Base-by-base conservation (phyloP, 2,888 invertebrate species). In the Drosophila nigritarsus region DNA sequence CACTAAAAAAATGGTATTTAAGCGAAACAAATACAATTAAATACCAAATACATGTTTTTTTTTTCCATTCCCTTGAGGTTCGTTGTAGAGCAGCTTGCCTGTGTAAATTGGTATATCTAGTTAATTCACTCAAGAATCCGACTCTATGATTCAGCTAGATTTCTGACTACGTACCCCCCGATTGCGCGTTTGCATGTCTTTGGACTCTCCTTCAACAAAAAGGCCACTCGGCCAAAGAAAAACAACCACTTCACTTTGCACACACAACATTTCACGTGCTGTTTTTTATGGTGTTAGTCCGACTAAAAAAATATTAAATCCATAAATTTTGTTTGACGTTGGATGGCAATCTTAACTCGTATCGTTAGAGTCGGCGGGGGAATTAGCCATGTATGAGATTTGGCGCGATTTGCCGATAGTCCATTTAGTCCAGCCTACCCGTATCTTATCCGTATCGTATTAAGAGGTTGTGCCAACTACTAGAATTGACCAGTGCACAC, bases 401-500 rank as follows among this genome's bases (percentile, higher is more conserved):
- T 71, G 58, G 30, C 24, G 29, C 61, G 71, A 67, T 78, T 80
- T 38, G 50, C 20, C n/a, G 54, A 32, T 54, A 50, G 70, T 54
- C 15, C 24, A 15, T 8, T 70, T 66, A 60, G 49, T 30, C 50
- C 62, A 70, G 15, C 34, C 53, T 4, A 45, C 2, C 15, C 78
- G 40, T 63, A 78, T 79, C 90, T 90, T 81, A 87, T 87, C 90
- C 81, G 53, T 67, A 63, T 53, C 61, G 51, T 30, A 69, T 67
- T 68, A 75, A 34, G 38, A 42, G 65, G 38, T 59, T 69, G 36
- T 48, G 65, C 20, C 3, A 30, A 59, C 15, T 63, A 38, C 5
- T 15, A 9, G 20, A 40, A 20, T 6, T 40, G 55, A 40, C 55
- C 29, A 40, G 15, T 9, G 13, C 9, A 29, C 9, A 3, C 13